Evolutionary conservation across 2,797 vertebrate species (phyloP), one percentile per base, ranked within the genome.

Genomic region (Scarus forsteni): DNA sequence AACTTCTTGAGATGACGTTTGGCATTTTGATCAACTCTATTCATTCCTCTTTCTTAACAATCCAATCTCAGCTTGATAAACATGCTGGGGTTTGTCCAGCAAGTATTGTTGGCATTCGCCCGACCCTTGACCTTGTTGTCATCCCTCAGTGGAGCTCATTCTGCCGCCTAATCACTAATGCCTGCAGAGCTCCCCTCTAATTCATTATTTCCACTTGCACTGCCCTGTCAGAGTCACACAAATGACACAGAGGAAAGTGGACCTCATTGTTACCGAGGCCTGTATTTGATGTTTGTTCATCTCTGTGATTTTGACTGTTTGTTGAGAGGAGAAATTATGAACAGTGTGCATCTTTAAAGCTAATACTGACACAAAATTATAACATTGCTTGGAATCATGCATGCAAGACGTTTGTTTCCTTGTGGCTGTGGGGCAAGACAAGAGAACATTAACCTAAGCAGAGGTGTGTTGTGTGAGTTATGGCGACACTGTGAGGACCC

Each of bases 151-250:
- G 81, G 71, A 91, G 86, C 80, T 80, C 79, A 89, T 72, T 84
- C 82, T 77, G 67, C 83, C 70, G 88, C 88, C 90, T 92, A 94
- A 93, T 94, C 92, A 91, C 91, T 92, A 90, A 93, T 94, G 91
- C 83, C 86, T 90, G 72, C 79, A 81, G 35, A 79, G 83, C 83
- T 90, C 85, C 88, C 92, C 90, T 93, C 89, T 91, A 92, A 92
- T 94, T 92, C 92, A 94, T 94, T 93, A 76, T 90, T 87, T 90
- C 86, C 87, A 74, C 64, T 82, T 82, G 78, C 84, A 77, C 68
- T 85, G 87, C 82, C 78, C 84, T 85, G 75, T 66, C 65, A 48
- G 84, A 86, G 90, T 91, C 91, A 92, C 53, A 61, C 36, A 80
- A 88, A 88, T 77, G 85, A 84, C 87, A 85, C n/a, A 27, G 79